phyloP scores from a whole-genome alignment of 2,797 vertebrate species.

The Oreortyx pictus region DNA sequence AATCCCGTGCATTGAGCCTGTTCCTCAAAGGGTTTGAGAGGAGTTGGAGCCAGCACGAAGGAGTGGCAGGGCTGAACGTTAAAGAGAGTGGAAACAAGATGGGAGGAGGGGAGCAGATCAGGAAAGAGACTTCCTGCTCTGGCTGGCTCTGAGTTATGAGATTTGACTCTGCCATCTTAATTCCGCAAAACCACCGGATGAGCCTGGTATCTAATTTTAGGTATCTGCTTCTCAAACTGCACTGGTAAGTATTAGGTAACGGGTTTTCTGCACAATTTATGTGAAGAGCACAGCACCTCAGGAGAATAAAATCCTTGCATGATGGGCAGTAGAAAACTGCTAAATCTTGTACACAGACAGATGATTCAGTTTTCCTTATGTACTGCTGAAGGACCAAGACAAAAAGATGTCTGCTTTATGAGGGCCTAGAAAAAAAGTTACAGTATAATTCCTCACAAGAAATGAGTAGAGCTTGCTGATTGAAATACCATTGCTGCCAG shows the following conservation, averaged over 20 bases:
- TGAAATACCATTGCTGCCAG: background rate
- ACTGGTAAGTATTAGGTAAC: background rate
- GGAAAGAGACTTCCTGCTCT: background rate
- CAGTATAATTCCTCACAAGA: background rate
- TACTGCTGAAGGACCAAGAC: background rate
- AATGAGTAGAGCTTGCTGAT: background rate
- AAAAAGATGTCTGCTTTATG: background rate
- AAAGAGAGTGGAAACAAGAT: background rate
- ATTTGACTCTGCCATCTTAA: fast-evolving
- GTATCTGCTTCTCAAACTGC: background rate
- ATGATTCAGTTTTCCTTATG: background rate
- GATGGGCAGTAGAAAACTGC: background rate
- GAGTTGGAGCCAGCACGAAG: background rate
- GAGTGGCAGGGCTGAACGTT: background rate
- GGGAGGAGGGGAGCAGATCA: background rate
- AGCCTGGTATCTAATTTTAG: background rate
- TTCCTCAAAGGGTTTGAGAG: background rate
- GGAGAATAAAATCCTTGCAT: background rate
- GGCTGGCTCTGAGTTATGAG: background rate
- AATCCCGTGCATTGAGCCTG: background rate
- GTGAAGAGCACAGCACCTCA: background rate
- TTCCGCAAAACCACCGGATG: background rate
- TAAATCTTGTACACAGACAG: background rate
- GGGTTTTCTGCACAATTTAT: background rate
- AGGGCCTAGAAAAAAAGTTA: background rate